Conservation (phyloP, 2,888 invertebrate species). For the Trissonchulus latispiculum region DNA sequence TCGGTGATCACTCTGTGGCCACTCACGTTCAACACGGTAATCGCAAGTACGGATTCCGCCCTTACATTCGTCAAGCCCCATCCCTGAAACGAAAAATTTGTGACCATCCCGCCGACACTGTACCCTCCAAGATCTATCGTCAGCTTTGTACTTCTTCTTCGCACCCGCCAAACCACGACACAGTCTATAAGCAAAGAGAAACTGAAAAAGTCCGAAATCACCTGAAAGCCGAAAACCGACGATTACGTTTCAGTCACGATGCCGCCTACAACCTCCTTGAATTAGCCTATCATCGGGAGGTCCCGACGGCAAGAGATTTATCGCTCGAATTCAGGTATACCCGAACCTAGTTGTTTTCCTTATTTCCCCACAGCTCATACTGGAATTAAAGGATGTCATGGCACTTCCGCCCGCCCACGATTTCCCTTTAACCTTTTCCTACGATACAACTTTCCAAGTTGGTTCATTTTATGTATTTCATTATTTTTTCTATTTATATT, state of each 20-base stretch:
- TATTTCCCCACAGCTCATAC: not conserved
- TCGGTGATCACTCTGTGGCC: not conserved
- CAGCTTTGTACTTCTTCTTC: not conserved
- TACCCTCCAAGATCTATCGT: not conserved
- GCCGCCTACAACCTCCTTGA: not conserved
- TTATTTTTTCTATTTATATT: too few relatives aligned
- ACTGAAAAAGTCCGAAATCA: not conserved
- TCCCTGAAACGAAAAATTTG: not conserved
- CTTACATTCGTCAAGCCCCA: not conserved
- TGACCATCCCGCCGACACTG: not conserved
- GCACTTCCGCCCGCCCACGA: not conserved
- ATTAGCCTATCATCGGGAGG: not conserved
- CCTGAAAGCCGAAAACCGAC: not conserved
- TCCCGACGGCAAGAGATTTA: not conserved
- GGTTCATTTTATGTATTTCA: not conserved
- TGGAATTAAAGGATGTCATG: not conserved
- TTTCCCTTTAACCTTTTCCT: not conserved
- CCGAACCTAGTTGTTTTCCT: not conserved
- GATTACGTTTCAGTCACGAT: not conserved
- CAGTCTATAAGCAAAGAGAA: not conserved
- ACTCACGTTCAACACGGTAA: not conserved
- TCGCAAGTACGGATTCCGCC: not conserved
- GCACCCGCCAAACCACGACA: not conserved
- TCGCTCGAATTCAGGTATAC: not conserved
- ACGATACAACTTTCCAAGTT: not conserved